phyloP scores from a whole-genome alignment of 2,797 vertebrate species.

The Heliangelus exortis region DNA sequence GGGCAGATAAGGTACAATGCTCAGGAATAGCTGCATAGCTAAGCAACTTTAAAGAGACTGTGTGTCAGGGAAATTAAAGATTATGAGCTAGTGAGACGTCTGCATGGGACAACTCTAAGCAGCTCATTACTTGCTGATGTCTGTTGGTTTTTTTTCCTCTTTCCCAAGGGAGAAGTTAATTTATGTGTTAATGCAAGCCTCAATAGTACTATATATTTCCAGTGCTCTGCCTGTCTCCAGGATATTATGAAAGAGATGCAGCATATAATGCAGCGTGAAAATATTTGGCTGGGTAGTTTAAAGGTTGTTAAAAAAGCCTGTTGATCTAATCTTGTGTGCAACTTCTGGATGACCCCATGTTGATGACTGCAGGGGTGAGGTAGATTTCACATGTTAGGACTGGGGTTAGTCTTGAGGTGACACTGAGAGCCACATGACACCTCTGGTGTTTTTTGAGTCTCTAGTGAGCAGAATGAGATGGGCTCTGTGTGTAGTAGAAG shows the following conservation, averaged over 20 bases:
- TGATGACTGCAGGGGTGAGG: not conserved
- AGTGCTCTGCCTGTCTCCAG: slow-evolving; percentile 20
- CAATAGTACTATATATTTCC: slow-evolving; percentile 27
- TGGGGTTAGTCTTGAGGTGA: not conserved
- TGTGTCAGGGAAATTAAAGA: slow-evolving; percentile 18
- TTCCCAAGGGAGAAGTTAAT: slow-evolving; percentile 26
- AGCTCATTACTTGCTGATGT: not conserved
- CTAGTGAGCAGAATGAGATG: not conserved
- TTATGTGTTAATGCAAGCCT: slow-evolving; percentile 19
- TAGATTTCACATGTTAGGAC: not conserved
- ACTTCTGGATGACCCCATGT: not conserved
- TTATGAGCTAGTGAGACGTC: not conserved
- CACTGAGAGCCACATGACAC: not conserved
- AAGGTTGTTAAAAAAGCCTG: not conserved
- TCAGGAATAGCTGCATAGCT: slow-evolving; percentile 1
- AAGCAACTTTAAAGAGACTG: slow-evolving; percentile 9
- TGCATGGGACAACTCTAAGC: slow-evolving; percentile 4
- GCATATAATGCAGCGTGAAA: not conserved
- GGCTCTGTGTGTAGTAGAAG: not conserved
- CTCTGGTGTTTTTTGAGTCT: not conserved
- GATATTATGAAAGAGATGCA: not conserved
- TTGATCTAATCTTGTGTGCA: not conserved
- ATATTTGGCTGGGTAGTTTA: not conserved
- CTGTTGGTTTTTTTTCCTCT: not conserved
- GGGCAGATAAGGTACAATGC: not conserved